Evolutionary conservation across 2,113 vertebrate species (phyloP).

Genomic region (Glaucomys volans): DNA sequence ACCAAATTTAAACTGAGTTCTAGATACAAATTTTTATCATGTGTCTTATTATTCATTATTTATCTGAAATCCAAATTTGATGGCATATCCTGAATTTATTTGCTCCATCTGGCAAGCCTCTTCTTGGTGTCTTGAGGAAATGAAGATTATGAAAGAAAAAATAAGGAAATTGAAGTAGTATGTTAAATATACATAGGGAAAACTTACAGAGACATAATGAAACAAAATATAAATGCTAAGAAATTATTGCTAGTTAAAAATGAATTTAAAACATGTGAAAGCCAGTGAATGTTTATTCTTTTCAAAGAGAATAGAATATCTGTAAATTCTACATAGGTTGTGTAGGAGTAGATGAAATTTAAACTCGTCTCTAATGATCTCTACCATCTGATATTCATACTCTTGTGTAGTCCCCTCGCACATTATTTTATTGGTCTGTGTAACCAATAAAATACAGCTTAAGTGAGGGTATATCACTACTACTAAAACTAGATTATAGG

Average conservation of each 20-base stretch:
- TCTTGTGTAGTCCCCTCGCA: background rate
- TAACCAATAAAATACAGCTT: background rate
- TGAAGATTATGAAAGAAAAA: background rate
- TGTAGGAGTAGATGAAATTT: background rate
- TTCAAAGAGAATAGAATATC: background rate
- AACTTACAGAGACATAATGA: background rate
- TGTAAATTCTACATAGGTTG: background rate
- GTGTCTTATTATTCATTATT: background rate
- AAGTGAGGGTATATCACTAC: background rate
- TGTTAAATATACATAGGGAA: background rate
- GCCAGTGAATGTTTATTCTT: background rate
- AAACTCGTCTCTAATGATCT: background rate
- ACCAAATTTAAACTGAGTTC: too few relatives aligned
- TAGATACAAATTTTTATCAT: background rate
- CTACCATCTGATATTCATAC: background rate
- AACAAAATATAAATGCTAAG: background rate
- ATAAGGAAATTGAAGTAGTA: background rate
- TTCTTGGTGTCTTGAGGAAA: background rate
- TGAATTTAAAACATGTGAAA: background rate
- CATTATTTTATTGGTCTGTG: background rate
- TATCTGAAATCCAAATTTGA: background rate
- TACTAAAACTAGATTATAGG: background rate
- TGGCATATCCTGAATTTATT: background rate
- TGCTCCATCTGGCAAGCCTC: background rate
- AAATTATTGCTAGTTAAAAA: background rate